Conservation (phyloP, 2,113 vertebrate species). For the Lycaon pictus region DNA sequence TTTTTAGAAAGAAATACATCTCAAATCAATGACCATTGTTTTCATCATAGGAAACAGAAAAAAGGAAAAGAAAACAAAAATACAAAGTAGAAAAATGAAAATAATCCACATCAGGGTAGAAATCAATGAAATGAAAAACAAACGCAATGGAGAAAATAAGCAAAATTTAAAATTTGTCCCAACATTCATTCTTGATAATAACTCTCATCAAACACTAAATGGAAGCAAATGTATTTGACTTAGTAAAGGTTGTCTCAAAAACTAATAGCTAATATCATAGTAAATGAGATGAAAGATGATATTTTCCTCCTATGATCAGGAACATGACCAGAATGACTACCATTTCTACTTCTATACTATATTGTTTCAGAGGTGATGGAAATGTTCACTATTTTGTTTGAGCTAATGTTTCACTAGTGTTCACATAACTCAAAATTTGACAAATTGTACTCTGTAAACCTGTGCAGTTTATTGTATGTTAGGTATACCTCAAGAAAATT, state of each 20-base stretch:
- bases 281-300: not conserved
- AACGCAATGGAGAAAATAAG: not conserved
- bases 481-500: not conserved
- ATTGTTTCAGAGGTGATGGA: not conserved
- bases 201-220: not conserved
- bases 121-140: not conserved
- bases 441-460: not conserved
- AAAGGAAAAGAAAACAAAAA: not conserved
- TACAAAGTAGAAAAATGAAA: not conserved
- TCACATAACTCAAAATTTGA: not conserved
- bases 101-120: not conserved
- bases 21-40: not conserved
- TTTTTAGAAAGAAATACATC: not conserved
- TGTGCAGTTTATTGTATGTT: not conserved
- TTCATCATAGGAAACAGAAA: not conserved
- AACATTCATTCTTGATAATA: not conserved
- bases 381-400: not conserved
- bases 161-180: not conserved
- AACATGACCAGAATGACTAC: not conserved
- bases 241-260: not conserved
- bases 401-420: not conserved
- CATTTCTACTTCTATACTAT: accelerated
- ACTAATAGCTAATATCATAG: not conserved
- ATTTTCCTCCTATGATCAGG: not conserved
- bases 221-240: not conserved